Evolutionary conservation across 2,797 vertebrate species (phyloP), one percentile per base, ranked within the genome.

Genomic region (Sebastes reedi): DNA sequence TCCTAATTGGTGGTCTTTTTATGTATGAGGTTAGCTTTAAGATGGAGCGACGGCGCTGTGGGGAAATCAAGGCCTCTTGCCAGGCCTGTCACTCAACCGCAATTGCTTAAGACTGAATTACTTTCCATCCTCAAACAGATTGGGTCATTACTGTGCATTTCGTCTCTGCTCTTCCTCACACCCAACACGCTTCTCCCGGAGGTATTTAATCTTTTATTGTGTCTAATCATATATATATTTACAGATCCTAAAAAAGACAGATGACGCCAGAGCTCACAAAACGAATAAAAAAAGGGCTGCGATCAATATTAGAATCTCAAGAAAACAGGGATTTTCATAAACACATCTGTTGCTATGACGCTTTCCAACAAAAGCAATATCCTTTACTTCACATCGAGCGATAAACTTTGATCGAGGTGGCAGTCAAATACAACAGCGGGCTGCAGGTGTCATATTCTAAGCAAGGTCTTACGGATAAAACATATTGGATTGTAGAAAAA

Each of bases 1-100:
- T 90, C 74, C 87, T 94, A 93, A 93, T 92, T 94, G 89, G 88
- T 82, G 86, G 69, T 87, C 86, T 82, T 83, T 91, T 91, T 87
- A 92, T 92, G 88, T 91, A 92, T 89, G 88, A 92, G 91, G 90
- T 80, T 88, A 79, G 81, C 77, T 84, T 92, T 72, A 89, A 87
- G 82, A 89, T 60, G 83, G 83, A 81, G 81, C 32, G 59, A 75
- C 32, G 9, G 77, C 46, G 64, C 91, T 84, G 84, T 30, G 78
- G 90, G 90, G 80, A 81, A 90, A 90, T 91, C 89, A 90, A 87
- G 87, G 80, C 70, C 75, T 84, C 84, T 84, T 3, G 20, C 66
- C 72, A 62, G 74, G 52, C 67, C 91, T 92, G 92, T 90, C 91
- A 92, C 86, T 93, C 90, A 91, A 74, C 20, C 39, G 6, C 42